A percentile compares a stretch with the other conserved stretches of the same genome.
Conservation (phyloP, 2,797 vertebrate species). For the Gambelia wislizenii region DNA sequence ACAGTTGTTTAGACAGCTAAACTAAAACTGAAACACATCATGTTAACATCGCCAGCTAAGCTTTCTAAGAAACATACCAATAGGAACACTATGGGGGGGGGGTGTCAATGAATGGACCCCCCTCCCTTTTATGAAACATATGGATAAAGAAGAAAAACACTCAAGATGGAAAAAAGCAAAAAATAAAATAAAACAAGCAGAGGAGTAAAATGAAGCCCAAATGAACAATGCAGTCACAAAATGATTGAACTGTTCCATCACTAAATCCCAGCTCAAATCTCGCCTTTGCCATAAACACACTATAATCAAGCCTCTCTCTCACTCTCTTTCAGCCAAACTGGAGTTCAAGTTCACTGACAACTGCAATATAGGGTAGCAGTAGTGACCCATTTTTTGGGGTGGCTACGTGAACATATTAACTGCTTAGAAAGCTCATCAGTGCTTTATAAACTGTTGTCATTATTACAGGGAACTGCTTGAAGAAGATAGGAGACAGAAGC, state of each 20-base stretch:
- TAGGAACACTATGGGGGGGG: neutral
- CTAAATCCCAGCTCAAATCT: neutral
- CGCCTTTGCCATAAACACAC: neutral
- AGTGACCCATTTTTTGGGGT: neutral
- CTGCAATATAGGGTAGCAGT: neutral
- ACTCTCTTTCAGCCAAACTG: neutral
- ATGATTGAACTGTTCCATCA: neutral
- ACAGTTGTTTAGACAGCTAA: neutral
- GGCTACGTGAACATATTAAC: too few relatives aligned
- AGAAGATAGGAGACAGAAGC: constrained; percentile 56
- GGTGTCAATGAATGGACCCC: neutral
- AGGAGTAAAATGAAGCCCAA: neutral
- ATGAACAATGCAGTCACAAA: neutral
- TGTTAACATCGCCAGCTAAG: neutral
- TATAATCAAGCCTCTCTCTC: neutral
- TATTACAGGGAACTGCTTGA: constrained; percentile 15
- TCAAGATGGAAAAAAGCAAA: neutral
- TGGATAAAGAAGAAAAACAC: neutral
- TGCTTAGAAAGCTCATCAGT: neutral
- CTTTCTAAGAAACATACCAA: neutral
- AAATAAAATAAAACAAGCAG: neutral
- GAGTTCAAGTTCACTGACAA: neutral
- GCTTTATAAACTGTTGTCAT: neutral
- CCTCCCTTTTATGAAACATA: neutral
- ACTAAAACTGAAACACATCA: neutral